Conservation (phyloP, 2,113 vertebrate species). For the Bombycilla garrulus region DNA sequence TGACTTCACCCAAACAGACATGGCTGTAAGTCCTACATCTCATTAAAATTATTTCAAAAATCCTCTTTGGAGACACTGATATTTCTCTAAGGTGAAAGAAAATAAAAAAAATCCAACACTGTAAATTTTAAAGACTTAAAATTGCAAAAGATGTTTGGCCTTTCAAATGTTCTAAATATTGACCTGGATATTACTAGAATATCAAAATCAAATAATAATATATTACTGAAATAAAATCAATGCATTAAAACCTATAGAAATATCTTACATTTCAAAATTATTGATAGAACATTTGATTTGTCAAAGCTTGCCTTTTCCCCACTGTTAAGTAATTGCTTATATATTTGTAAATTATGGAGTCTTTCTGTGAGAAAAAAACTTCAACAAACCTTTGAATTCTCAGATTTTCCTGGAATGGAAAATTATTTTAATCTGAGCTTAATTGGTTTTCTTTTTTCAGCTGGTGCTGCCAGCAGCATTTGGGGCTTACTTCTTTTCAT, state of each 20-base stretch:
- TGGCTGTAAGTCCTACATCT: neutral
- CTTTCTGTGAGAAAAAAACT: neutral
- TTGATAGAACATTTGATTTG: neutral
- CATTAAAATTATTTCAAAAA: neutral
- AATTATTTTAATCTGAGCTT: neutral
- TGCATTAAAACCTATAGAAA: neutral
- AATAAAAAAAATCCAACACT: neutral
- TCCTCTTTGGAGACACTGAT: neutral
- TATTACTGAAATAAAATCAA: neutral
- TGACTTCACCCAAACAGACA: neutral
- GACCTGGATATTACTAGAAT: neutral
- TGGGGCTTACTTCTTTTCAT: neutral
- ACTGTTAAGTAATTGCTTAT: neutral
- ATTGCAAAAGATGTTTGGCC: neutral
- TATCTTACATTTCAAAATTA: neutral
- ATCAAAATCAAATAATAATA: neutral
- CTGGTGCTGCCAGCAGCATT: neutral
- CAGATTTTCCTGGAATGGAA: neutral
- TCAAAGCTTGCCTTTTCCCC: neutral
- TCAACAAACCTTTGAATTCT: neutral
- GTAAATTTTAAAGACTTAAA: neutral
- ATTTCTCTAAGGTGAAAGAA: neutral
- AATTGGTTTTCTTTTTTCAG: neutral
- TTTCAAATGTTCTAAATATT: neutral
- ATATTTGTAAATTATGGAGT: neutral